Evolutionary conservation across 2,888 invertebrate species (phyloP).

Genomic region (Patella depressa): DNA sequence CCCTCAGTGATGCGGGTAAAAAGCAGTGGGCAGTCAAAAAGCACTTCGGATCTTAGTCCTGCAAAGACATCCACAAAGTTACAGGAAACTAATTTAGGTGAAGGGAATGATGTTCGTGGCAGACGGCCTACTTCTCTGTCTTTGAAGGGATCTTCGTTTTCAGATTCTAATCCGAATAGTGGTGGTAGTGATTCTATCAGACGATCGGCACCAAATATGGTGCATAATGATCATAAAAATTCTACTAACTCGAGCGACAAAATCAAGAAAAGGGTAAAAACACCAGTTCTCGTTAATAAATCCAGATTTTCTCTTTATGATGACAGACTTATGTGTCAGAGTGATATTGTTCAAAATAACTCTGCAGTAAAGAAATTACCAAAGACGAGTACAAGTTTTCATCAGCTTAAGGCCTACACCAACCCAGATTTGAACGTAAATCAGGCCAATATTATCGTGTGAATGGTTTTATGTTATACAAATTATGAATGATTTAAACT

Average conservation of each 20-base stretch:
- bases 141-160: conserved; percentile 38
- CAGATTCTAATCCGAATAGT: background rate
- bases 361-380: conserved; percentile 25
- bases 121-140: conserved; percentile 57
- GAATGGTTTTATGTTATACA: no score
- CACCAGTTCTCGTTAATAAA: conserved; percentile 51
- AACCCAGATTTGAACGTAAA: background rate
- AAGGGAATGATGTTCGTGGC: conserved; percentile 27
- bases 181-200: background rate
- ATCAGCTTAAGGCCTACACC: conserved; percentile 39
- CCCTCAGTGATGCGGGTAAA: conserved; percentile 40
- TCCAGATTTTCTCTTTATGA: conserved; percentile 86
- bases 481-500: no score
- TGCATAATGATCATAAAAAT: conserved; percentile 16
- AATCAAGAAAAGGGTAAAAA: conserved; percentile 58
- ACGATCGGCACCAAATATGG: conserved; percentile 11
- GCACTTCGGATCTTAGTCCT: conserved; percentile 54
- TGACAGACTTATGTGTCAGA: conserved; percentile 84
- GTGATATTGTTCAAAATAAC: conserved; percentile 27
- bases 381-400: conserved; percentile 47
- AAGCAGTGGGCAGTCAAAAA: conserved; percentile 50
- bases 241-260: conserved; percentile 45
- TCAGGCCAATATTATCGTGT: no score
- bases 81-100: conserved; percentile 40
- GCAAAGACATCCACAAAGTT: conserved; percentile 22